Base-by-base conservation (phyloP, 1,140 invertebrate genomes). In the Drosophila kanapiae region DNA sequence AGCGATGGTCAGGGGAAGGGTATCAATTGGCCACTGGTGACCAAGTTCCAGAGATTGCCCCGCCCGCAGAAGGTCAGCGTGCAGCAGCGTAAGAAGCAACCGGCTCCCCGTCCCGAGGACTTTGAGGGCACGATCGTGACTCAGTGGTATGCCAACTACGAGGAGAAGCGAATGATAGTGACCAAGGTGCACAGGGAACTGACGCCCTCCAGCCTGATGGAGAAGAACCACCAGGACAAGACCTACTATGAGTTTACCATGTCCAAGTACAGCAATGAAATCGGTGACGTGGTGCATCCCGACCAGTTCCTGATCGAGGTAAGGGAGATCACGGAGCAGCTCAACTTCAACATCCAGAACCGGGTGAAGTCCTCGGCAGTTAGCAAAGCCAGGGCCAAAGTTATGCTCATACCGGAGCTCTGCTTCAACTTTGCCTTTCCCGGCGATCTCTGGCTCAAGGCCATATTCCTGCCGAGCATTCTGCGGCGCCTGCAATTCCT, bases 301-400 rank as follows among this genome's bases (percentile, higher is more conserved):
- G 53, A 94, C 2, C 98, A 99, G 91, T 97, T 97, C 11, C 91
- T 99, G 58, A 86, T 99, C 0, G 97, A 98, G 94, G 99, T 99
- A 0, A 97, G 97, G 92, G 95, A 96, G 47, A 95, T 98, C 7
- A 96, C 97, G 0, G 95, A 94, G 6, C 94, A 96, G 69, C 92
- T 97, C 2, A 97, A 98, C 93, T 96, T 93, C 48, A 92, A 85
- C 54, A 45, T 90, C 7, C 56, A 82, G 95, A 57, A 94, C 23
- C 60, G 62, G 0, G 33, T 43, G 0, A 91, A 82, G 27, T 33
- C 49, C 0, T 76, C 74, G 0, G 61, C 60, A 0, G 51, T 61
- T 43, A 86, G 61, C 11, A 90, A 85, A 42, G 49, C 78, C 0
- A 77, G 81, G 9, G 48, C 57, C 9, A 81, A 67, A 14, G 65